These are phyloP conservation scores for Styela clava DNA, from an alignment of 23 tunicate species.

Conservation along the genomic window DNA sequence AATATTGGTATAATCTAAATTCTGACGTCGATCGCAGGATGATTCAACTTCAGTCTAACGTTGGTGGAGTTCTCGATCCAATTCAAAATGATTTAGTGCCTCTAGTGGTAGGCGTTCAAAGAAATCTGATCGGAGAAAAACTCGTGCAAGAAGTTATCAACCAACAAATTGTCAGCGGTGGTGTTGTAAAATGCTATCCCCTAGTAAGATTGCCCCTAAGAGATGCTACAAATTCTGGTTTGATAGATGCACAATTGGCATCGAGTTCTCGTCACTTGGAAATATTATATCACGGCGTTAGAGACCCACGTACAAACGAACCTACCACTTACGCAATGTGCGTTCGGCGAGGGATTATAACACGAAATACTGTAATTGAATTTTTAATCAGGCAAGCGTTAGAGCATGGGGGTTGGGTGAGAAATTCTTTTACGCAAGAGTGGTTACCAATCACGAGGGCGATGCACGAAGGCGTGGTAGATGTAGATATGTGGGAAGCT, in stretches of 20 bases:
- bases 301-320: conserved; percentile 19
- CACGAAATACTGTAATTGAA: conserved; percentile 1
- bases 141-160: conserved; percentile 7
- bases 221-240: conserved; percentile 10
- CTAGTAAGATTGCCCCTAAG: not conserved
- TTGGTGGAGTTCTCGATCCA: conserved; percentile 16
- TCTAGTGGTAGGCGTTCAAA: conserved; percentile 1
- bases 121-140: not conserved
- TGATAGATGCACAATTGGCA: not conserved
- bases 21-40: conserved; percentile 2
- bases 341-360: conserved; percentile 17
- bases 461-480: conserved; percentile 31
- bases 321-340: conserved; percentile 27
- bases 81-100: not conserved
- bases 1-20: conserved; percentile 2
- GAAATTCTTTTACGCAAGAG: conserved; percentile 24
- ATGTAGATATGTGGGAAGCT: conserved; percentile 23
- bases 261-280: not conserved
- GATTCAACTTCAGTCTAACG: conserved; percentile 20
- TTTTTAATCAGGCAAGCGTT: conserved; percentile 20
- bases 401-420: conserved; percentile 30
- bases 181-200: conserved; percentile 2
- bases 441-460: conserved; percentile 31
- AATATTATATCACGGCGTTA: conserved; percentile 15
- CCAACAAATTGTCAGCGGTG: conserved; percentile 25